A percentile compares a stretch with the other conserved stretches of the same genome.
phyloP scores from a whole-genome alignment of 1,140 invertebrate species.

The Ladona fulva region DNA sequence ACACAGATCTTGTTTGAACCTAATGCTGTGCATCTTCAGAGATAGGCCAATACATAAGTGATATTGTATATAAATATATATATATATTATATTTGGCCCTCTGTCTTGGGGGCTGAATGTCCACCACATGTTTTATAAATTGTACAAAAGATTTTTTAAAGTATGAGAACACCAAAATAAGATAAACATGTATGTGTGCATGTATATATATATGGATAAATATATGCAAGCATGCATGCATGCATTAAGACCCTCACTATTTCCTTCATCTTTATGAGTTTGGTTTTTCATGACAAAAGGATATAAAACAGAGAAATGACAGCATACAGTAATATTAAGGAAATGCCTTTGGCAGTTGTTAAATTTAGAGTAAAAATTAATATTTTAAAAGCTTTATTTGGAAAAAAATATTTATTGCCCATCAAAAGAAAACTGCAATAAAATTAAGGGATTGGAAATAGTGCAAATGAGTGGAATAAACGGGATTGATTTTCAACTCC shows the following conservation, averaged over 20 bases:
- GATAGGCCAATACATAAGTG: not conserved
- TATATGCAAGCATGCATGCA: not conserved
- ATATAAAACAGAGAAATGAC: not conserved
- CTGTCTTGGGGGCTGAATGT: not conserved
- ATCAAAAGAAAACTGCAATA: no score
- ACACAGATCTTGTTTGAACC: not conserved
- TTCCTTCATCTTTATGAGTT: not conserved
- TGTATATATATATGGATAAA: not conserved
- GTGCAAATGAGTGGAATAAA: no score
- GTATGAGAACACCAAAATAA: not conserved
- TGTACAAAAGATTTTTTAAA: constrained; percentile 11
- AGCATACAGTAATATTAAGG: not conserved
- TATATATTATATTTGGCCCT: not conserved
- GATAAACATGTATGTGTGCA: not conserved
- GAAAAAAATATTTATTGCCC: no score
- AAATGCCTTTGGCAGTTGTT: not conserved
- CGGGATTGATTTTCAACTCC: no score
- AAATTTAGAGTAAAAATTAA: no score
- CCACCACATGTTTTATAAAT: not conserved
- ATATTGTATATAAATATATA: no score
- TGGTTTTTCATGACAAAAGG: not conserved
- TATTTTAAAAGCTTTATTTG: no score
- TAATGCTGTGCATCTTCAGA: not conserved
- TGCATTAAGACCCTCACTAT: not conserved
- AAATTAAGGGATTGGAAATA: no score